Conservation (phyloP, 1,140 invertebrate genomes). For the Danaus melanippus region DNA sequence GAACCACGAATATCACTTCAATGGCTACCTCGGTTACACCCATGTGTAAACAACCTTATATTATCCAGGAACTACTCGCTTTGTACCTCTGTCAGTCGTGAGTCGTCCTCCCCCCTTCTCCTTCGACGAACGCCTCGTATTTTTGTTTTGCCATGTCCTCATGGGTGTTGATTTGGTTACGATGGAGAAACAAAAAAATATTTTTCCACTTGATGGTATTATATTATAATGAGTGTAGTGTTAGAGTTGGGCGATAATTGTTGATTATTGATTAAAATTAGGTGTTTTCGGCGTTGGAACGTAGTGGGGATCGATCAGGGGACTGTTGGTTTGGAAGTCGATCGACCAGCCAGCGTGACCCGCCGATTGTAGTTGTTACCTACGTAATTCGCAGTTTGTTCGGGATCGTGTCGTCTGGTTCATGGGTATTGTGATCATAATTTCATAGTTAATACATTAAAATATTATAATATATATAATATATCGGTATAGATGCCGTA, state of each 20-base stretch:
- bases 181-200: slow-evolving; percentile 62
- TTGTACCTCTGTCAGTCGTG: slow-evolving; percentile 8
- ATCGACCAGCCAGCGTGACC: slow-evolving; percentile 8
- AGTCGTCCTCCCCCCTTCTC: slow-evolving; percentile 9
- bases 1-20: too few relatives aligned
- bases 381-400: slow-evolving; percentile 41
- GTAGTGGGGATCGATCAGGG: slow-evolving; percentile 42
- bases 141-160: slow-evolving; percentile 55
- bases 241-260: slow-evolving; percentile 67
- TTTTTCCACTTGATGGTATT: slow-evolving; percentile 69
- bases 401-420: slow-evolving; percentile 55
- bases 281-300: slow-evolving; percentile 62
- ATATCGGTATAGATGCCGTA: slow-evolving; percentile 43
- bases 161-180: slow-evolving; percentile 60
- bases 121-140: slow-evolving; percentile 42
- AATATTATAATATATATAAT: slow-evolving; percentile 44
- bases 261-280: slow-evolving; percentile 72
- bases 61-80: too few relatives aligned
- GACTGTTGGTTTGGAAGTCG: slow-evolving; percentile 8
- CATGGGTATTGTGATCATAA: slow-evolving; percentile 63
- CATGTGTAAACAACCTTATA: too few relatives aligned
- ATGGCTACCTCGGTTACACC: too few relatives aligned
- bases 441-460: slow-evolving; percentile 60
- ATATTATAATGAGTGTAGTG: slow-evolving; percentile 62
- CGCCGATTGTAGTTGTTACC: slow-evolving; percentile 47